Conservation (phyloP, 2,888 invertebrate species). For the Lamellibrachia columna region DNA sequence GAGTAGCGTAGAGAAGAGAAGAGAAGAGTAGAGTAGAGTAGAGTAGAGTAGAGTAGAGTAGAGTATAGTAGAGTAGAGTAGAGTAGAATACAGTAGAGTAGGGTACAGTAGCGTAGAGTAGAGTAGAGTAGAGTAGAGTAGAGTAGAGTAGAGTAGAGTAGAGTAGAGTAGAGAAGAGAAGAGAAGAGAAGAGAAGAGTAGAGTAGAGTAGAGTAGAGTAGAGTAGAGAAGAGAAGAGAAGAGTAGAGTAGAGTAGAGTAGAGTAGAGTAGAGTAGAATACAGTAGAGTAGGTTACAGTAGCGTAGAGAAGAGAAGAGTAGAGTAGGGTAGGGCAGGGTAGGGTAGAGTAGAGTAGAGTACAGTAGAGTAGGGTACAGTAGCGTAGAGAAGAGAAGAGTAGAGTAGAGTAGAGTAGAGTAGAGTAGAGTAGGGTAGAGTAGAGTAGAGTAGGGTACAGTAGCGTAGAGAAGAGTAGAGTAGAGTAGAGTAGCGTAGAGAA, state of each 20-base stretch:
- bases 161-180: no score
- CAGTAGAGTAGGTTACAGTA: no score
- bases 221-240: background rate
- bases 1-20: no score
- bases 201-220: background rate
- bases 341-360: slow-evolving; percentile 10
- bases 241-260: slow-evolving; percentile 9
- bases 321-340: slow-evolving; percentile 3
- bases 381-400: slow-evolving; percentile 7
- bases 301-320: background rate
- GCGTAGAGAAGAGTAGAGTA: no score
- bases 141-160: no score
- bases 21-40: no score
- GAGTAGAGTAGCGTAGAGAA: no score
- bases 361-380: slow-evolving; percentile 7
- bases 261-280: background rate
- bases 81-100: no score
- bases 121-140: no score
- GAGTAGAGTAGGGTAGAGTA: slow-evolving; percentile 16
- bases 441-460: slow-evolving; percentile 7
- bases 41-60: no score
- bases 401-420: slow-evolving; percentile 19
- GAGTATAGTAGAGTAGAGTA: no score
- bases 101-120: no score
- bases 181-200: background rate